Conservation (phyloP, 2,888 invertebrate genomes). For the Volucella bombylans region DNA sequence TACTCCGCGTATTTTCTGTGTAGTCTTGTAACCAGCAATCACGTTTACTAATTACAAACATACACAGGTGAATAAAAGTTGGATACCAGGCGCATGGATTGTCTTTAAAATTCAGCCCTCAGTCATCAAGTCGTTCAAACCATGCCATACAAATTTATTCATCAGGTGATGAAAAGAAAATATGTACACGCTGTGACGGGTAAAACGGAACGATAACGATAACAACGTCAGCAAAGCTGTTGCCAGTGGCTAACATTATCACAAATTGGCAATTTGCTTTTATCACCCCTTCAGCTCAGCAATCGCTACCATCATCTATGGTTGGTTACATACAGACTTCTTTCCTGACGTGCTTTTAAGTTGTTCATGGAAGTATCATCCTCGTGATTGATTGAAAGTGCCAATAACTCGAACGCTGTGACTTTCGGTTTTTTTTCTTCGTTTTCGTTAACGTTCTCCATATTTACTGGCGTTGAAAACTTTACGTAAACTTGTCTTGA, state of each 20-base stretch:
- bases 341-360: constrained; percentile 9
- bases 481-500: constrained; percentile 41
- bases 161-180: constrained; percentile 62
- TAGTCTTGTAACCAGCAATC: constrained; percentile 60
- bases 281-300: background rate
- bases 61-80: constrained; percentile 4
- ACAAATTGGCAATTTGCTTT: constrained; percentile 51
- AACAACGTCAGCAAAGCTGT: constrained; percentile 27
- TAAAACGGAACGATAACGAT: constrained; percentile 2
- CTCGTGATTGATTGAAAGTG: constrained; percentile 79
- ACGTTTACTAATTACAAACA: constrained; percentile 68
- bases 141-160: constrained; percentile 60
- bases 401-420: constrained; percentile 79
- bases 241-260: constrained; percentile 56
- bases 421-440: constrained; percentile 14
- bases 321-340: background rate
- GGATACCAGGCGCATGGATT: background rate
- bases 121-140: background rate
- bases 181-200: constrained; percentile 13
- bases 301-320: background rate
- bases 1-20: constrained; percentile 32
- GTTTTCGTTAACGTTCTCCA: background rate
- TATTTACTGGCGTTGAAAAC: constrained; percentile 8
- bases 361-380: constrained; percentile 59
- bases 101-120: constrained; percentile 42